These are phyloP conservation scores for Monomorium pharaonis DNA, from an alignment of 1,140 invertebrate species.

Conservation along the genomic window DNA sequence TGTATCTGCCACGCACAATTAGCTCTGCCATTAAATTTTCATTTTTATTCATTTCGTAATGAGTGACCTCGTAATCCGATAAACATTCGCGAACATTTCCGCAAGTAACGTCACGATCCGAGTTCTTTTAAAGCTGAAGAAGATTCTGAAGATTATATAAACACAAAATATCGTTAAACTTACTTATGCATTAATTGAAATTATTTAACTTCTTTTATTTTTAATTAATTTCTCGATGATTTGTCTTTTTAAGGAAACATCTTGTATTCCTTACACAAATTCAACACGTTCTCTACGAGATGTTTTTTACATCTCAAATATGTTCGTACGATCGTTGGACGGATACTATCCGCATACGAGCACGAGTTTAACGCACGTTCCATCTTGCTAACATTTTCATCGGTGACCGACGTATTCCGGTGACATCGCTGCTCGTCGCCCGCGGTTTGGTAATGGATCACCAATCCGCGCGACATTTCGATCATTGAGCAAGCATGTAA, in stretches of 20 bases:
- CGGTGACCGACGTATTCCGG: slow-evolving; percentile 46
- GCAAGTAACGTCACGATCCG: not conserved
- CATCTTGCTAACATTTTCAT: slow-evolving; percentile 54
- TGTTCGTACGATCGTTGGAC: not conserved
- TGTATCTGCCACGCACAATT: not conserved
- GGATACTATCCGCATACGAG: not conserved
- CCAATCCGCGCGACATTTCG: slow-evolving; percentile 54
- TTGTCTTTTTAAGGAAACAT: not conserved
- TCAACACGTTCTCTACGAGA: not conserved
- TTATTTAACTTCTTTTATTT: no score
- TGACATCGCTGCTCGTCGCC: slow-evolving; percentile 44
- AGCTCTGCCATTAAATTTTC: not conserved
- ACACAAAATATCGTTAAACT: not conserved
- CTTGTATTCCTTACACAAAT: not conserved
- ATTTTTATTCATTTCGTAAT: not conserved
- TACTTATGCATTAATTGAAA: not conserved
- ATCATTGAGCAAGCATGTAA: slow-evolving; percentile 54
- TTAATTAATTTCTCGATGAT: not conserved
- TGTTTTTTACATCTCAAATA: slow-evolving; percentile 2
- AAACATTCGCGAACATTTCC: not conserved
- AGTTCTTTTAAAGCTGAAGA: not conserved
- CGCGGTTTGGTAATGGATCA: slow-evolving; percentile 60
- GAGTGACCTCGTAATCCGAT: not conserved
- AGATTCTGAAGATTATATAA: no score
- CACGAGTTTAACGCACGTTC: slow-evolving; percentile 41